Conservation (phyloP, 2,797 vertebrate species). For the Rhinoraja longicauda region DNA sequence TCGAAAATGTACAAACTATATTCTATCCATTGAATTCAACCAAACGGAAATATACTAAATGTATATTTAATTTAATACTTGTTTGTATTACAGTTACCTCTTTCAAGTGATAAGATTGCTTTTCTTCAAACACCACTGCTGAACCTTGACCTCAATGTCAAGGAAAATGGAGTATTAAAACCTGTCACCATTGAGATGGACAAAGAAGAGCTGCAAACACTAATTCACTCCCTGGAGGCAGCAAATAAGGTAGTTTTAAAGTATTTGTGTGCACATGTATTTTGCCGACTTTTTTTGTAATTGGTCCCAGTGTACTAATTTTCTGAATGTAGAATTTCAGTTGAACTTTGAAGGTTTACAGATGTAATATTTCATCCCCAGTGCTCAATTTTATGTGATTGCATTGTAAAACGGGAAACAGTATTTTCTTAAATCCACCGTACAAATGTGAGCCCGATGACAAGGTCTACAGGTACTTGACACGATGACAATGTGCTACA, state of each 20-base stretch:
- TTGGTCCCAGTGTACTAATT: neutral
- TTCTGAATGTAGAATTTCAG: neutral
- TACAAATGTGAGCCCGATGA: neutral
- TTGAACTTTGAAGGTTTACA: neutral
- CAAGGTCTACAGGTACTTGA: neutral
- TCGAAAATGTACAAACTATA: neutral
- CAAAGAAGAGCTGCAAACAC: constrained; percentile 77
- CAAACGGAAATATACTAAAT: neutral
- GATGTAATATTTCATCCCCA: too few relatives aligned
- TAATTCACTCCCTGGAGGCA: constrained; percentile 80
- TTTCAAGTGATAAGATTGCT: constrained; percentile 92
- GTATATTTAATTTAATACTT: neutral
- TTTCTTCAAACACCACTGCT: constrained; percentile 82
- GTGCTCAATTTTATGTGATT: neutral
- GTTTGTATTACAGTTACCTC: constrained; percentile 66
- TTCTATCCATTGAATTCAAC: neutral
- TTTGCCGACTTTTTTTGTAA: too few relatives aligned
- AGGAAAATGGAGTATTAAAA: constrained; percentile 64
- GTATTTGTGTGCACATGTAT: neutral
- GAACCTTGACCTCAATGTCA: constrained; percentile 78
- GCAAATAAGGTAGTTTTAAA: constrained; percentile 78
- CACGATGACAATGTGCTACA: neutral
- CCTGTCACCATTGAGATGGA: constrained; percentile 80
- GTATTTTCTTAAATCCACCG: neutral
- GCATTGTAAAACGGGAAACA: neutral